Conservation (phyloP, 2,797 vertebrate species). For the Gobio occitaniae region DNA sequence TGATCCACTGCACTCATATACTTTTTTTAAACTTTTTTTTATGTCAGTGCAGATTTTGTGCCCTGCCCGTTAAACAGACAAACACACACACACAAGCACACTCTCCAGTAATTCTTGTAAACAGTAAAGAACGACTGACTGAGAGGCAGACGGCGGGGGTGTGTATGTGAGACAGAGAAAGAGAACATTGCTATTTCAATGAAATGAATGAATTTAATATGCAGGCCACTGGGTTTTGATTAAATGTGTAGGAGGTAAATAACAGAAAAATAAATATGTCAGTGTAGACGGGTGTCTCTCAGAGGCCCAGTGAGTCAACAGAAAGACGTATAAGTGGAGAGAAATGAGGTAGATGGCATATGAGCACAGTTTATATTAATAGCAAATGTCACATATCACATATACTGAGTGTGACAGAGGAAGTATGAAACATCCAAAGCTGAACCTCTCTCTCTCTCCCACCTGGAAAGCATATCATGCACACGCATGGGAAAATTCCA, state of each 20-base stretch:
- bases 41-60: not conserved
- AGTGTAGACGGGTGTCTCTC: not conserved
- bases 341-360: slow-evolving; percentile 21
- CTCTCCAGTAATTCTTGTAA: not conserved
- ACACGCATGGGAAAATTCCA: too few relatives aligned
- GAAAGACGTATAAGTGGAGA: slow-evolving; percentile 18
- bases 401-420: slow-evolving; percentile 7
- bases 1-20: too few relatives aligned
- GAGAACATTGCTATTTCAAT: slow-evolving; percentile 19
- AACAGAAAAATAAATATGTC: slow-evolving; percentile 33
- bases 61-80: not conserved
- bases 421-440: slow-evolving; percentile 2
- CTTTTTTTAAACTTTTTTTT: too few relatives aligned
- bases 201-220: slow-evolving; percentile 42
- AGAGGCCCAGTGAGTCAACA: slow-evolving; percentile 33
- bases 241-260: slow-evolving; percentile 45
- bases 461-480: slow-evolving; percentile 1
- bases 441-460: not conserved
- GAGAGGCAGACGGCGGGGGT: slow-evolving; percentile 28
- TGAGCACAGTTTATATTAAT: slow-evolving; percentile 7
- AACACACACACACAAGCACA: not conserved
- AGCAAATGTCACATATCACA: not conserved
- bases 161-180: slow-evolving; percentile 6
- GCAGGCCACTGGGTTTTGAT: slow-evolving; percentile 34
- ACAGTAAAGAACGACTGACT: slow-evolving; percentile 29